These are phyloP conservation scores for Meloe dianella DNA, from an alignment of 2,888 invertebrate genomes.

Conservation along the genomic window DNA sequence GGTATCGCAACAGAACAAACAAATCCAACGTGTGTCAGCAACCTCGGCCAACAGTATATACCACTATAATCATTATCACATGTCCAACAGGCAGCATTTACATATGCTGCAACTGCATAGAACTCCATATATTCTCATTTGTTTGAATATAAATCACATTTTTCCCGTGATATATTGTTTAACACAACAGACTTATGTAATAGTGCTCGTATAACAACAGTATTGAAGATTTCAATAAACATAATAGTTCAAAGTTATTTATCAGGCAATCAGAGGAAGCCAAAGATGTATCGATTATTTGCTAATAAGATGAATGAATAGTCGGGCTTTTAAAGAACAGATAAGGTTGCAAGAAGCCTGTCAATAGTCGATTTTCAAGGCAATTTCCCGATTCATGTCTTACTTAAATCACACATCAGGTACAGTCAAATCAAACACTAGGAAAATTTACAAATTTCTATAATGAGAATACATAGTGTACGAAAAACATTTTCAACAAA, in stretches of 20 bases:
- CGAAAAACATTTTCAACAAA: too few relatives aligned
- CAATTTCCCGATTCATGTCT: not conserved
- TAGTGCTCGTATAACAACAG: not conserved
- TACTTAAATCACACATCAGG: not conserved
- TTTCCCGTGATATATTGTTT: too few relatives aligned
- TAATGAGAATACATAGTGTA: too few relatives aligned
- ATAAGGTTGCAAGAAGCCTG: not conserved
- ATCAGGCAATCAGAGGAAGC: conserved; percentile 18
- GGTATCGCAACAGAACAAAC: conserved; percentile 30
- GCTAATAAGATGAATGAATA: conserved; percentile 23
- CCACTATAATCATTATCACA: conserved; percentile 29
- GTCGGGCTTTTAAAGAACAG: not conserved
- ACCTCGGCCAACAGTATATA: conserved; percentile 14
- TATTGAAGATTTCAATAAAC: not conserved
- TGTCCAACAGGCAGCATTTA: conserved; percentile 27
- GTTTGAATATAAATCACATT: too few relatives aligned
- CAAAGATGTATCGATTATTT: conserved; percentile 26
- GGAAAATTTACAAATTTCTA: too few relatives aligned
- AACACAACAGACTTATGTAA: too few relatives aligned
- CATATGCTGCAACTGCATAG: conserved; percentile 23
- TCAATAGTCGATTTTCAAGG: not conserved
- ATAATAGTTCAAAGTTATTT: conserved; percentile 30
- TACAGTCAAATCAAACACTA: too few relatives aligned
- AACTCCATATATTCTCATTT: too few relatives aligned
- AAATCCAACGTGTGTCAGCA: conserved; percentile 32